These are phyloP conservation scores for Parauchenoglanis punctatus DNA, from an alignment of 2,797 vertebrate genomes.

Conservation along the genomic window DNA sequence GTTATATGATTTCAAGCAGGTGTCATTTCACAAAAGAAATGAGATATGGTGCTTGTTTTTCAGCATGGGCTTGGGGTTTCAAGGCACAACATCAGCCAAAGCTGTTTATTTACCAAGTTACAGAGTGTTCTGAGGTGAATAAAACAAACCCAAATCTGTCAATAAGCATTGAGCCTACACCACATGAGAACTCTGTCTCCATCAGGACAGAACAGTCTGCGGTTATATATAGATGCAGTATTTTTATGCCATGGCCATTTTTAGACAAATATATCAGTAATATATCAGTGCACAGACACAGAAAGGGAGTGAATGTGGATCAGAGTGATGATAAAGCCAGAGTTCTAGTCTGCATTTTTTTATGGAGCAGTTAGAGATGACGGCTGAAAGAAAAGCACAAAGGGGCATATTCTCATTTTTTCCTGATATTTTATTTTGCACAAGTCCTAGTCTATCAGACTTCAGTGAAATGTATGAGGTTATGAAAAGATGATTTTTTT, in stretches of 20 bases:
- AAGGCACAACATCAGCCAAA: neutral
- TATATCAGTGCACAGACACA: slow-evolving; percentile 4
- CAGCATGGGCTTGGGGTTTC: neutral
- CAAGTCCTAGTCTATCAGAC: neutral
- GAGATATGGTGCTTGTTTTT: neutral
- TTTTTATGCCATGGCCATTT: slow-evolving; percentile 27
- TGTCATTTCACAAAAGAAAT: neutral
- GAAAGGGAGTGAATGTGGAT: slow-evolving; percentile 30
- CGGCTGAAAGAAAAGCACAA: neutral
- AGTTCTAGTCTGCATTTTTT: neutral
- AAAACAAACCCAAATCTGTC: slow-evolving; percentile 18
- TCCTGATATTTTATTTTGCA: neutral
- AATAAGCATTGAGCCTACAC: neutral
- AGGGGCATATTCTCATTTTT: neutral
- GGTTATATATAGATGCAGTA: neutral
- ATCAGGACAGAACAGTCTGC: neutral
- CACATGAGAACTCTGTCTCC: neutral
- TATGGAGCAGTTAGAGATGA: neutral
- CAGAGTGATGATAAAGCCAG: neutral
- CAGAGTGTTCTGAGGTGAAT: neutral
- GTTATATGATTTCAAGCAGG: neutral
- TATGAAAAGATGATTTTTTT: neutral
- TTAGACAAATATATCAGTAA: neutral
- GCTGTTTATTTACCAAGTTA: neutral
- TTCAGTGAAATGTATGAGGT: neutral